Percentiles rank a stretch among this genome's conserved stretches.
Conservation (phyloP, 2,113 vertebrate genomes). For the Cyprinodon tularosa region DNA sequence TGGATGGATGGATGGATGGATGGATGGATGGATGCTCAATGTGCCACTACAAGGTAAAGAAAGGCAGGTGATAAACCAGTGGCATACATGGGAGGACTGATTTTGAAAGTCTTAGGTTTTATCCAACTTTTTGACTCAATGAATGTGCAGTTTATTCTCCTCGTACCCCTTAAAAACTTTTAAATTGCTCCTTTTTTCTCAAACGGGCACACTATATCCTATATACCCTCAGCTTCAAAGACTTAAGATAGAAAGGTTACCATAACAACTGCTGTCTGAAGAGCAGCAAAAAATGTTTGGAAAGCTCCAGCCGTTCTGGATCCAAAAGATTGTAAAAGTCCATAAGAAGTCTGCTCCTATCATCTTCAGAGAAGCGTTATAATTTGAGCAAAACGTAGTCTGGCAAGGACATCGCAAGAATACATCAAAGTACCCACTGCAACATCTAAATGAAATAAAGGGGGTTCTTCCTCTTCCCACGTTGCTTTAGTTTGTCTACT, state of each 20-base stretch:
- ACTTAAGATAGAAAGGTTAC: slow-evolving; percentile 45
- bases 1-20: too few relatives aligned
- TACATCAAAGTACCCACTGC: slow-evolving; percentile 3
- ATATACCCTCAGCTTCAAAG: slow-evolving; percentile 29
- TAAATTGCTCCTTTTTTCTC: slow-evolving; percentile 32
- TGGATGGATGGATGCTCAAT: slow-evolving; percentile 35
- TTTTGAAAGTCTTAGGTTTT: slow-evolving; percentile 29
- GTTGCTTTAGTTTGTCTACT: slow-evolving; percentile 7
- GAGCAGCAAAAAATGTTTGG: slow-evolving; percentile 24
- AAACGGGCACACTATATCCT: slow-evolving; percentile 32
- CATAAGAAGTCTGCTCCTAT: slow-evolving; percentile 21
- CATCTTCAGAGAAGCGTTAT: slow-evolving; percentile 41
- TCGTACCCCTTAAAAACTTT: slow-evolving; percentile 9
- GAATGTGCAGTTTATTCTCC: slow-evolving; percentile 19
- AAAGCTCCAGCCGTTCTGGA: slow-evolving; percentile 39
- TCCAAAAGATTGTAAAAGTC: slow-evolving; percentile 37
- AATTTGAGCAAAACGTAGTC: slow-evolving; percentile 39
- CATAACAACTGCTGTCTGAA: slow-evolving; percentile 47
- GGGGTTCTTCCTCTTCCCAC: slow-evolving; percentile 4
- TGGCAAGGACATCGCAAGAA: slow-evolving; percentile 30
- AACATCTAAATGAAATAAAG: slow-evolving; percentile 10
- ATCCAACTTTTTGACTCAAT: slow-evolving; percentile 58
- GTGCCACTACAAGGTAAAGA: slow-evolving; percentile 23
- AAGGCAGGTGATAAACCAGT: slow-evolving; percentile 56
- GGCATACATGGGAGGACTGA: slow-evolving; percentile 16